These are phyloP conservation scores for Oncorhynchus clarkii DNA, from an alignment of 2,113 vertebrate species.

Conservation along the genomic window DNA sequence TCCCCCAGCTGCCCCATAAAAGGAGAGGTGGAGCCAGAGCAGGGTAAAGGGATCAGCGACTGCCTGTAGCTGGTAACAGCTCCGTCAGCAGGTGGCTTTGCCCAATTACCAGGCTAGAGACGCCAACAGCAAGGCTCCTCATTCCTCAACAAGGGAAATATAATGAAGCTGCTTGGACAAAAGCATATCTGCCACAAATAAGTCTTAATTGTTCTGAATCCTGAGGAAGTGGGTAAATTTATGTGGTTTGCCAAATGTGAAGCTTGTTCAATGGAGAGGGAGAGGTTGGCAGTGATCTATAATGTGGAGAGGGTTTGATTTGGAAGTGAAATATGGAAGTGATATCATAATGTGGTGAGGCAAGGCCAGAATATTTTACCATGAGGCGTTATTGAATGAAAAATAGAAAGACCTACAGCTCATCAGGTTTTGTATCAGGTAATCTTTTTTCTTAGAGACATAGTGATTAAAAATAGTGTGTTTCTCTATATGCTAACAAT, in stretches of 20 bases:
- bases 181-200: constrained; percentile 22
- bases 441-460: neutral
- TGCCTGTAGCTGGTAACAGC: constrained; percentile 64
- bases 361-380: neutral
- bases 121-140: constrained; percentile 44
- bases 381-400: neutral
- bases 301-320: neutral
- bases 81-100: constrained; percentile 64
- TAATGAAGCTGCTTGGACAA: constrained; percentile 13
- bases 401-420: neutral
- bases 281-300: neutral
- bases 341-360: neutral
- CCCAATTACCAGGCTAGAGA: constrained; percentile 52
- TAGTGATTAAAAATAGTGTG: neutral
- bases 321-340: neutral
- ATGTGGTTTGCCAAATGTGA: constrained; percentile 21
- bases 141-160: constrained; percentile 16
- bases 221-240: constrained; percentile 33
- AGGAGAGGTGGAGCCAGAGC: constrained; percentile 27
- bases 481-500: no score
- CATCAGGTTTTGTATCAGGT: neutral
- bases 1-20: constrained; percentile 61
- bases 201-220: constrained; percentile 35
- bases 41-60: constrained; percentile 42
- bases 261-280: neutral